Base-by-base conservation (phyloP, 2,888 invertebrate genomes). In the Trachelus troglodyta region DNA sequence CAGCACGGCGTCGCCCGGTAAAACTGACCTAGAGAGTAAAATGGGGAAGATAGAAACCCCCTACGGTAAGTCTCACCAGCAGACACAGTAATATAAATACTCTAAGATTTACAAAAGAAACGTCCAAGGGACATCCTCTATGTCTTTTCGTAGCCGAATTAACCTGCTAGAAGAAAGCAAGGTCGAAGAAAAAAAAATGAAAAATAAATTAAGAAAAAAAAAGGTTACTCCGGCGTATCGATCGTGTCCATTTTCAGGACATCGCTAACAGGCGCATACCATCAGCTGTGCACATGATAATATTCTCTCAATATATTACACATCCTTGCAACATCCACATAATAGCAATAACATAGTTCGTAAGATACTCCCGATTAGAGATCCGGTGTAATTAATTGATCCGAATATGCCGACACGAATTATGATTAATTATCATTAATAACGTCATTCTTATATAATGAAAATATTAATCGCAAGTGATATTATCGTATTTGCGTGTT, bases 41-140 rank as follows among this genome's bases (percentile, higher is more conserved):
- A 95, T 96, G 96, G 95, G 95, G 92, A 96, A 96, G 93, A 97
- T 96, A 94, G 97, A 96, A 94, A 97, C 97, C 93, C 96, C 96
- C 94, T 97, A 97, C 95, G 97, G 97, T 97, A 96, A 95, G 96
- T 94, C 23, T 56, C 56, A 56, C 56, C 56, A 56, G 56, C 56
- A 56, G 23, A 23, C 9, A 6, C 23, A 12, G 9, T 15, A 30
- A 30, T 30, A 30, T 11, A 71, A 9, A 71, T 71, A 71, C 23
- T 3, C 11, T 71, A 71, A 33, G 71, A 30, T 11, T 34, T 30
- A 71, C 23, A 15, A 33, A 71, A 33, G 23, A 30, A 34, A 71
- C 23, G 12, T 71, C 23, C 71, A 71, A 71, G 33, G 30, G 40
- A 40, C 6, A 40, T 40, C 40, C 40, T 40, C 40, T 23, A 56